These are phyloP conservation scores for Erithacus rubecula DNA, from an alignment of 2,797 vertebrate genomes.

Conservation along the genomic window DNA sequence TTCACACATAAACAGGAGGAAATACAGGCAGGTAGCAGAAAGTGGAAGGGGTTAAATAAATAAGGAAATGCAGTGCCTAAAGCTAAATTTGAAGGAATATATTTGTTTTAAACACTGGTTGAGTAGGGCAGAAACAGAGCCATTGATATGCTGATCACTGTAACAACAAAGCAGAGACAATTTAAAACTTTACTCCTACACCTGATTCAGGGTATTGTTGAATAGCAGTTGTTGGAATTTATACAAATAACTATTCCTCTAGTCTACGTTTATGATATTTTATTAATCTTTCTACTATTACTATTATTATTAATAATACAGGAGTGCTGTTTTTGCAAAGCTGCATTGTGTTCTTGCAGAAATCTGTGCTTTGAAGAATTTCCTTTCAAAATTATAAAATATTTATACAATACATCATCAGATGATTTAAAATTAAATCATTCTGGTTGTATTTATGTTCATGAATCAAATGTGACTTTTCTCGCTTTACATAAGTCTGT, in stretches of 20 bases:
- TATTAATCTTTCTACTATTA: constrained; percentile 56
- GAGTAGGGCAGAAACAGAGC: neutral
- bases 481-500: constrained; percentile 62
- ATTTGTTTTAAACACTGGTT: constrained; percentile 24
- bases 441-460: constrained; percentile 69
- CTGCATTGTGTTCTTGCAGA: constrained; percentile 22
- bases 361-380: constrained; percentile 58
- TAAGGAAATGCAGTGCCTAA: neutral
- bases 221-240: constrained; percentile 18
- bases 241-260: constrained; percentile 14
- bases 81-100: neutral
- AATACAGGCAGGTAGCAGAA: neutral
- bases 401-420: constrained; percentile 75
- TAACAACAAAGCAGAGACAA: constrained; percentile 16
- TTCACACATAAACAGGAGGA: neutral
- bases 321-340: constrained; percentile 31
- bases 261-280: constrained; percentile 64
- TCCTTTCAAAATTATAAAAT: constrained; percentile 66
- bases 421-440: constrained; percentile 74
- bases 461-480: constrained; percentile 73
- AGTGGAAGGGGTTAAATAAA: neutral
- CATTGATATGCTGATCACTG: constrained; percentile 39
- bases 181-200: constrained; percentile 21
- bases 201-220: constrained; percentile 12
- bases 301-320: constrained; percentile 65